Percentiles rank a stretch among this genome's conserved stretches.
phyloP scores from a whole-genome alignment of 2,888 invertebrate genomes.

The Protula sp. region DNA sequence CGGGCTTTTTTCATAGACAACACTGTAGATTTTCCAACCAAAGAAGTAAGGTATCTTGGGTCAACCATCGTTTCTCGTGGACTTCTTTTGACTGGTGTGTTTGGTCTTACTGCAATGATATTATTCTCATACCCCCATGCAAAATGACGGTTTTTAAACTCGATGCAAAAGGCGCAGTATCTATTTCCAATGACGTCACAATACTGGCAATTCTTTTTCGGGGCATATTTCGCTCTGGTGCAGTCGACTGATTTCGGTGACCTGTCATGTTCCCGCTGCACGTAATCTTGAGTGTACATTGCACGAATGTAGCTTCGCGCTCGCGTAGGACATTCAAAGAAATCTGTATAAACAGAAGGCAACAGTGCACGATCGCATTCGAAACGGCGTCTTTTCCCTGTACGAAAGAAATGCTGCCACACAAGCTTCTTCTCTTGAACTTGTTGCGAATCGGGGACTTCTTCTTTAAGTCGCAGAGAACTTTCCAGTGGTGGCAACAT shows the following conservation, averaged over 20 bases:
- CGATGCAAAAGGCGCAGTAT: constrained; percentile 8
- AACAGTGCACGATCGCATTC: constrained; percentile 3
- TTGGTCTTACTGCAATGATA: not conserved
- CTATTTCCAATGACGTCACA: constrained; percentile 11
- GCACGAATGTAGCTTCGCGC: not conserved
- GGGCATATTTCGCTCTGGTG: not conserved
- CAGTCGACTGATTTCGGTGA: not conserved
- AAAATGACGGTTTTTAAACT: constrained; percentile 6
- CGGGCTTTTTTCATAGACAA: too few species aligned
- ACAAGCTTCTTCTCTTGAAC: constrained; percentile 7
- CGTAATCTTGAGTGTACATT: not conserved
- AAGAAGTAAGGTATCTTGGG: too few species aligned
- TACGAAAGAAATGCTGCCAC: constrained; percentile 1
- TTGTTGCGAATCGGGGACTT: not conserved
- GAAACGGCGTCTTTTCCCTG: constrained; percentile 1
- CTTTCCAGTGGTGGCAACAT: not conserved
- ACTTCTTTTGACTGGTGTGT: too few species aligned
- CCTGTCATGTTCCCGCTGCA: not conserved
- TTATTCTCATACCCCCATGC: constrained; percentile 1
- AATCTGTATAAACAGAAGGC: not conserved
- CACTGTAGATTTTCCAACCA: too few species aligned
- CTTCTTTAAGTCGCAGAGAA: not conserved
- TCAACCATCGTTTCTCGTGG: too few species aligned
- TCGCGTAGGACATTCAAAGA: not conserved
- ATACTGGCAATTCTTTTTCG: not conserved